Evolutionary conservation across 2,888 invertebrate species (phyloP).

Genomic region (Andrena praecox): DNA sequence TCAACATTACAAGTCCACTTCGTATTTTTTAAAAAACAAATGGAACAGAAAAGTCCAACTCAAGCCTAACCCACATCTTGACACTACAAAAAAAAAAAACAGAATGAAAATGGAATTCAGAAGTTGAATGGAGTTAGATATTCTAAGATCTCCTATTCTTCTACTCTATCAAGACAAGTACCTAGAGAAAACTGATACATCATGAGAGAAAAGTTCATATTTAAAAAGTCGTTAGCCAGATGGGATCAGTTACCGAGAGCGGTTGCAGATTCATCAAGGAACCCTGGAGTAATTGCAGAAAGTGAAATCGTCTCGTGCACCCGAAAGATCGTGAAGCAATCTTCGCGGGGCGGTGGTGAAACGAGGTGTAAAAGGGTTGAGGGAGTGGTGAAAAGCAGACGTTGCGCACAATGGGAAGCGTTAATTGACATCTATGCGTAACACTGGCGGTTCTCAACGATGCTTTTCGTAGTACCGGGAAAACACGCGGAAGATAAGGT

Average conservation of each 20-base stretch:
- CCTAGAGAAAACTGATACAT: not conserved
- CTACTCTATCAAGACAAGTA: not conserved
- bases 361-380: not conserved
- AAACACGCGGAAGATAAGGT: slow-evolving; percentile 67
- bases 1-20: slow-evolving; percentile 4
- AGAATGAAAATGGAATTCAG: too few species aligned
- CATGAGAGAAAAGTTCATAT: not conserved
- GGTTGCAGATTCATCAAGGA: not conserved
- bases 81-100: too few species aligned
- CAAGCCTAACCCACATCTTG: too few species aligned
- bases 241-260: not conserved
- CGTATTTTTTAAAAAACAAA: not conserved
- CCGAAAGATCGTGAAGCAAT: not conserved
- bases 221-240: not conserved
- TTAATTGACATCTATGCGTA: not conserved
- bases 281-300: slow-evolving; percentile 27
- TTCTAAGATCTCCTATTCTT: not conserved
- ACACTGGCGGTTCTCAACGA: not conserved
- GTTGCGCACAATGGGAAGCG: not conserved
- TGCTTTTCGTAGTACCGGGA: slow-evolving; percentile 18
- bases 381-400: not conserved
- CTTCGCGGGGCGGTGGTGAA: not conserved
- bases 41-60: not conserved
- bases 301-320: slow-evolving; percentile 18
- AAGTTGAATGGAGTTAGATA: too few species aligned